Evolutionary conservation across 1,140 invertebrate species (phyloP), one percentile per base, ranked within the genome.

Genomic region (Panagrolaimus sp.): DNA sequence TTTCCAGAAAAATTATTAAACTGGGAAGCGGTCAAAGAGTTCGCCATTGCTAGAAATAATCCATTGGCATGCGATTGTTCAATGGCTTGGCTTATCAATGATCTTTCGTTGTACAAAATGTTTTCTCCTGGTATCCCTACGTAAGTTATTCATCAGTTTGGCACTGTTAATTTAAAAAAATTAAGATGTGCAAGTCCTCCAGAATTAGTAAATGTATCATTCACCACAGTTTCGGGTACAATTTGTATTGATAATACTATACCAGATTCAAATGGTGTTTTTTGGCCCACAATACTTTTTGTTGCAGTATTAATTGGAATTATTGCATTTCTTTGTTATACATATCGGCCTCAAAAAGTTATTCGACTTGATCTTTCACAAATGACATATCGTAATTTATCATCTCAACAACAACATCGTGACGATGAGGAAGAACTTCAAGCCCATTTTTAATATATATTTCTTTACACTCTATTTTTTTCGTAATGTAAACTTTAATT

Each of bases 371-470:
- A 68, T 43, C 44, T 68, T 43, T 46, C 67, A 21, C 24, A 65
- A 43, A 68, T 68, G 28, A 24, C 43, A n/a, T 68, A 68, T 46
- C 44, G 48, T 32, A 68, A 68, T 46, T 46, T 68, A 9, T 46
- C 24, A 8, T 15, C 67, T 14, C 67, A 58, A 17, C 47, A 32
- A 21, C 47, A 68, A n/a, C 47, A 32, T 43, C 43, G 55, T 43
- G 28, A 65, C 24, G 62, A 63, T 28, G 38, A 68, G 17, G 43
- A 58, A 24, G 43, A 68, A 32, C 67, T 68, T 15, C 67, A 68
- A 32, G 28, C 44, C 26, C 43, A 68, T 32, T 68, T 68, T 44
- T 43, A 68, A 17, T 7, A 58, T 24, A n/a, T n/a, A n/a, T n/a
- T n/a, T n/a, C n/a, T 38, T 38, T 38, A 4, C 7, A 38, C 32